Base-by-base conservation (phyloP, 2,797 vertebrate species). In the Glossophaga mutica region DNA sequence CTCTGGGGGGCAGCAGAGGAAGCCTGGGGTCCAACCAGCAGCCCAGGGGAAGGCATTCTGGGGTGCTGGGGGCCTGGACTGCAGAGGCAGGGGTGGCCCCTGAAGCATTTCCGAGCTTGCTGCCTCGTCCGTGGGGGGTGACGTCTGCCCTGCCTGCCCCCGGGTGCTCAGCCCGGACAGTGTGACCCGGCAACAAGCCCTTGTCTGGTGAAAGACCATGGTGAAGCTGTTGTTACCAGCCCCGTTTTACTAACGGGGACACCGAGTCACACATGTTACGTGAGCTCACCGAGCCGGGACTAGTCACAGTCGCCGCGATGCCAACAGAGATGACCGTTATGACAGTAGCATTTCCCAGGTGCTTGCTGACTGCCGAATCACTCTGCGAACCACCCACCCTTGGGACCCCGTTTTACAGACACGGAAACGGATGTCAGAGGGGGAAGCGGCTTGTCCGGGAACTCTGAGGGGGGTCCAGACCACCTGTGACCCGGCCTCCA, bases 171-270 rank as follows among this genome's bases (percentile, higher is more conserved):
- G 46, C 32, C 32, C 52, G 9, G 9, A n/a, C 29, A 16, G 1
- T 3, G 11, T 19, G 26, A 12, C 0, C 16, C 9, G 2, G 21
- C 5, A 34, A 50, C 22, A 11, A 65, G 5, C 12, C 4, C 21
- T 55, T 6, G 42, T 7, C 21, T 21, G 3, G 3, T 15, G 34
- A 67, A 24, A 24, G 32, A 46, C 46, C 62, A 0, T 4, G 0
- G 0, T 2, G 6, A 73, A 29, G 8, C 44, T n/a, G 12, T 10
- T 37, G 22, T 65, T 2, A 32, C 14, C 39, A 3, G n/a, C 70
- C 55, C 82, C 5, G 0, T 26, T n/a, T 48, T 37, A n/a, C 62
- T 2, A 34, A 76, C 0, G 16, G 46, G 90, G 87, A 78, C 32
- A 19, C 67, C 9, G 67, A 76, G 90, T 44, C 44, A 46, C 44